Evolutionary conservation across 1,140 invertebrate species (phyloP).

Genomic region (Achroia grisella): DNA sequence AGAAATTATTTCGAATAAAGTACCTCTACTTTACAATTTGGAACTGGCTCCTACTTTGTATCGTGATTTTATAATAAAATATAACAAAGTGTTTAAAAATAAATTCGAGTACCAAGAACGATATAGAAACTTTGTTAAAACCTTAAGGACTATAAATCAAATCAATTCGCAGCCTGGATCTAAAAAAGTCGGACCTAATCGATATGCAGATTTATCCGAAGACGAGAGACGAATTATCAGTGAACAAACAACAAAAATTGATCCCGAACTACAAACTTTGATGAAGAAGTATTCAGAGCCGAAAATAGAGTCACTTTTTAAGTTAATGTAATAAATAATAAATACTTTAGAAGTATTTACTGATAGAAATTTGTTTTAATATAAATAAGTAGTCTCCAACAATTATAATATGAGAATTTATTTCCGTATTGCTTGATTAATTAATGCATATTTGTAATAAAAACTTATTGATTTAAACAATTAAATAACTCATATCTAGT

Average conservation of each 20-base stretch:
- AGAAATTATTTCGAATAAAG: too few species aligned
- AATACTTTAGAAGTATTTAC: too few species aligned
- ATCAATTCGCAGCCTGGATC: conserved; percentile 6
- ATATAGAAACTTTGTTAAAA: conserved; percentile 10
- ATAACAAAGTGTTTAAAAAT: conserved; percentile 7
- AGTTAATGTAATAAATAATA: neutral
- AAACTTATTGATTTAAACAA: too few species aligned
- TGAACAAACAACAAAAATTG: conserved; percentile 1
- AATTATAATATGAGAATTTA: too few species aligned
- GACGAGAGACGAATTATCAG: neutral
- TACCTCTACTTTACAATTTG: conserved; percentile 3
- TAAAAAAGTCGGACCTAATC: conserved; percentile 10
- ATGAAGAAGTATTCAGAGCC: too few species aligned
- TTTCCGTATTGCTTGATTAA: too few species aligned
- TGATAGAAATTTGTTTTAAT: too few species aligned
- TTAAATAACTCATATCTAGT: too few species aligned
- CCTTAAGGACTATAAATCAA: conserved; percentile 11
- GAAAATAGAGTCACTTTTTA: too few species aligned
- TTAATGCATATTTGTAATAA: too few species aligned
- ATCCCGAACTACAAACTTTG: conserved; percentile 2
- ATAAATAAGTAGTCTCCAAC: too few species aligned
- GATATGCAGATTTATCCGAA: conserved; percentile 10
- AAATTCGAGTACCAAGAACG: conserved; percentile 9
- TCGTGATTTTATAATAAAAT: conserved; percentile 7
- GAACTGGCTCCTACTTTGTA: conserved; percentile 8